Conservation (phyloP, 2,797 vertebrate genomes). For the Remorina albescens region DNA sequence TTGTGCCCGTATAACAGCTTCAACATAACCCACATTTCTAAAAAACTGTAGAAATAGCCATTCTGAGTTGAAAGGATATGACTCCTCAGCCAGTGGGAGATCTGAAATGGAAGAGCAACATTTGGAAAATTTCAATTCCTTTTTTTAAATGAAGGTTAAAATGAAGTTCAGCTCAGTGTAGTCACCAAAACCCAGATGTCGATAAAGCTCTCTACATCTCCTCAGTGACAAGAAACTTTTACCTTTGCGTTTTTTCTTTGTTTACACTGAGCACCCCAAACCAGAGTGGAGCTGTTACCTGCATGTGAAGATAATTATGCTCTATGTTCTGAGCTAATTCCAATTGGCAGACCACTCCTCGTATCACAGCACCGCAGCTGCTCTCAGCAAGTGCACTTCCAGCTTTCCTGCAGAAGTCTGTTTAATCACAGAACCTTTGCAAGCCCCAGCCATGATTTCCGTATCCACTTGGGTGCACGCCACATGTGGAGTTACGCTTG, state of each 20-base stretch:
- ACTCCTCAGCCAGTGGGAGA: neutral
- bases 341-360: conserved; percentile 40
- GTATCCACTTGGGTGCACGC: conserved; percentile 36
- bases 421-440: conserved; percentile 64
- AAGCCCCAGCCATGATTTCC: conserved; percentile 49
- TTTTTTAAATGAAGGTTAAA: neutral
- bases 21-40: neutral
- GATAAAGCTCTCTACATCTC: conserved; percentile 4
- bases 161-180: neutral
- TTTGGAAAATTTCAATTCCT: neutral
- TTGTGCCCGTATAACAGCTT: neutral
- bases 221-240: too few species aligned
- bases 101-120: conserved; percentile 1
- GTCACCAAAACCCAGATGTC: neutral
- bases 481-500: conserved; percentile 24
- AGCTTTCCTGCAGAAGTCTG: conserved; percentile 37
- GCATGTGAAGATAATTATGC: conserved; percentile 62
- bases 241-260: conserved; percentile 1
- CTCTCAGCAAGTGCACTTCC: conserved; percentile 42
- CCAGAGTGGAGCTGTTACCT: conserved; percentile 51
- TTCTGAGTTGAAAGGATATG: neutral
- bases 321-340: conserved; percentile 65
- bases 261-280: conserved; percentile 16
- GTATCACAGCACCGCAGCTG: conserved; percentile 69
- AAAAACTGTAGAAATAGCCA: neutral